These are phyloP conservation scores for Urocitellus parryii DNA, from an alignment of 2,113 vertebrate genomes.

Conservation along the genomic window DNA sequence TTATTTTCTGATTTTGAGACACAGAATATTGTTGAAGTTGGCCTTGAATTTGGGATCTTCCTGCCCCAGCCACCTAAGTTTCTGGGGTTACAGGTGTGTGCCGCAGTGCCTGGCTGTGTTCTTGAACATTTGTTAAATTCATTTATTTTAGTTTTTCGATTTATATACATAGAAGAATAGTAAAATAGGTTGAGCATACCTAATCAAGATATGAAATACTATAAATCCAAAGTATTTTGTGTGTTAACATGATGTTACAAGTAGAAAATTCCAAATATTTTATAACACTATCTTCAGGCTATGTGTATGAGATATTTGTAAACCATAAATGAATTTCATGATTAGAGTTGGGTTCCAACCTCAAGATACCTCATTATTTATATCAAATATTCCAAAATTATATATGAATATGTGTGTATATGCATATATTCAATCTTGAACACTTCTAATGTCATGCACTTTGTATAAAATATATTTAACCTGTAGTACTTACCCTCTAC, in stretches of 20 bases:
- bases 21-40: too few relatives aligned
- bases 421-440: neutral
- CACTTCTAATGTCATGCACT: neutral
- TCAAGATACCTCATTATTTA: neutral
- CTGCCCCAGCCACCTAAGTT: too few relatives aligned
- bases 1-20: too few relatives aligned
- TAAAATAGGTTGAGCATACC: neutral
- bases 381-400: neutral
- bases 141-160: neutral
- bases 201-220: neutral
- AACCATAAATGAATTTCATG: neutral
- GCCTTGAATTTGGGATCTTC: too few relatives aligned
- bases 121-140: neutral
- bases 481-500: neutral
- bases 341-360: neutral
- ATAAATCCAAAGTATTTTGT: neutral
- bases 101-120: too few relatives aligned
- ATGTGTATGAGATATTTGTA: neutral
- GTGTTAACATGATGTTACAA: neutral
- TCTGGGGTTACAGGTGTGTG: too few relatives aligned
- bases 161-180: neutral
- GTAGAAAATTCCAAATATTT: neutral
- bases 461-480: neutral
- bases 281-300: neutral
- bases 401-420: too few relatives aligned